Evolutionary conservation across 2,797 vertebrate genomes (phyloP).

Genomic region (Phrynocephalus vlangalii): DNA sequence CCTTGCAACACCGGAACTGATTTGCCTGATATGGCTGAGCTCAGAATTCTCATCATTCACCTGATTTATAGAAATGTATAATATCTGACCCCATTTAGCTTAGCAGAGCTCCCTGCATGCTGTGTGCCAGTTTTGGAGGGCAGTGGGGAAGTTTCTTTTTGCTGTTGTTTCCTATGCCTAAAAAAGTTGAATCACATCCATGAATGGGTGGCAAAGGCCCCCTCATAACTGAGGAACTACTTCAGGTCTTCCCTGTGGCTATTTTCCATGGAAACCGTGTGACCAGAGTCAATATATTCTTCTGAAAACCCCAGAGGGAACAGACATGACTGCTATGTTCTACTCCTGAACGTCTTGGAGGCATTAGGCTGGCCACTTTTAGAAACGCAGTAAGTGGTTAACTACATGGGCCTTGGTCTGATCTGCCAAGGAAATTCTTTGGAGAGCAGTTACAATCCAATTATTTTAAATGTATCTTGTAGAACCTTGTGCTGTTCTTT

Average conservation of each 20-base stretch:
- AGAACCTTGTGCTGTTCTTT: too few relatives aligned
- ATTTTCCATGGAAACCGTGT: neutral
- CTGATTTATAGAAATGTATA: neutral
- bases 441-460: neutral
- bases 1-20: too few relatives aligned
- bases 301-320: neutral
- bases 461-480: neutral
- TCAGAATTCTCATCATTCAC: too few relatives aligned
- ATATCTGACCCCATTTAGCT: neutral
- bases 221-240: too few relatives aligned
- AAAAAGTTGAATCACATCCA: neutral
- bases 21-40: too few relatives aligned
- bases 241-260: neutral
- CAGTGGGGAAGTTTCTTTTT: too few relatives aligned
- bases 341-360: too few relatives aligned
- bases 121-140: neutral
- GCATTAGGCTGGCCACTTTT: neutral
- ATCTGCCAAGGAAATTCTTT: neutral
- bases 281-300: neutral
- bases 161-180: neutral
- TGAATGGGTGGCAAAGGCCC: neutral
- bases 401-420: neutral
- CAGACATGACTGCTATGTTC: too few relatives aligned
- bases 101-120: neutral
- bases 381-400: neutral